Percentiles rank a stretch among this genome's conserved stretches.
phyloP scores from a whole-genome alignment of 2,888 invertebrate genomes.

The Drosophila rellima region DNA sequence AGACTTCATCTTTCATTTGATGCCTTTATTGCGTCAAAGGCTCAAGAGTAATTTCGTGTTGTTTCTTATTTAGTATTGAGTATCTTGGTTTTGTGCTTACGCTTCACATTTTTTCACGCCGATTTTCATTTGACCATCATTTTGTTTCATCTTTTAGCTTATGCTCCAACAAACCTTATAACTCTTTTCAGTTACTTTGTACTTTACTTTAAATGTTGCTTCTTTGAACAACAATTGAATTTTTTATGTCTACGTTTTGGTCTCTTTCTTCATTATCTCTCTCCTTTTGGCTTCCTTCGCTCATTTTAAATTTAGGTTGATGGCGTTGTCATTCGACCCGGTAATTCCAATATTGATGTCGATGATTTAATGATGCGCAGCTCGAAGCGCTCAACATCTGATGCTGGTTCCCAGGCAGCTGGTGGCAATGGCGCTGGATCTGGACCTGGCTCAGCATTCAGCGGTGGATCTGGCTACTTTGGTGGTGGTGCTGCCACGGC shows the following conservation, averaged over 20 bases:
- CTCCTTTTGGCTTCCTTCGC: slow-evolving; percentile 27
- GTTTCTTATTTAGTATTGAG: slow-evolving; percentile 24
- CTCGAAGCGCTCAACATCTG: slow-evolving; percentile 85
- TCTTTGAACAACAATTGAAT: slow-evolving; percentile 23
- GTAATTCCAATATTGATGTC: slow-evolving; percentile 90
- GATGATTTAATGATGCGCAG: slow-evolving; percentile 85
- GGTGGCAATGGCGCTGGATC: slow-evolving; percentile 54
- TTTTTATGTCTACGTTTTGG: slow-evolving; percentile 13
- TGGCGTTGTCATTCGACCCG: slow-evolving; percentile 96
- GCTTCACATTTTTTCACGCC: slow-evolving; percentile 28
- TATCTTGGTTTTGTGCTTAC: slow-evolving; percentile 12
- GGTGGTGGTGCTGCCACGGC: slow-evolving; percentile 53
- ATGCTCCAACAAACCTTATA: slow-evolving; percentile 66
- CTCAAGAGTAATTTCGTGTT: slow-evolving; percentile 30
- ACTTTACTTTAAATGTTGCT: slow-evolving; percentile 10
- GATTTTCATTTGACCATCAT: slow-evolving; percentile 33
- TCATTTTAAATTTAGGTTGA: slow-evolving; percentile 88
- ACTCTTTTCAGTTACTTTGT: slow-evolving; percentile 57
- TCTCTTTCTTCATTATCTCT: slow-evolving; percentile 22
- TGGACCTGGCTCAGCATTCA: slow-evolving; percentile 52
- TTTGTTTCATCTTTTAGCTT: slow-evolving; percentile 32
- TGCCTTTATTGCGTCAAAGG: slow-evolving; percentile 14
- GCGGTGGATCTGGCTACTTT: slow-evolving; percentile 60
- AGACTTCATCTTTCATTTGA: slow-evolving; percentile 20
- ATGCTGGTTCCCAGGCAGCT: slow-evolving; percentile 53